These are phyloP conservation scores for Anorthoa munda DNA, from an alignment of 2,888 invertebrate species.

Conservation along the genomic window DNA sequence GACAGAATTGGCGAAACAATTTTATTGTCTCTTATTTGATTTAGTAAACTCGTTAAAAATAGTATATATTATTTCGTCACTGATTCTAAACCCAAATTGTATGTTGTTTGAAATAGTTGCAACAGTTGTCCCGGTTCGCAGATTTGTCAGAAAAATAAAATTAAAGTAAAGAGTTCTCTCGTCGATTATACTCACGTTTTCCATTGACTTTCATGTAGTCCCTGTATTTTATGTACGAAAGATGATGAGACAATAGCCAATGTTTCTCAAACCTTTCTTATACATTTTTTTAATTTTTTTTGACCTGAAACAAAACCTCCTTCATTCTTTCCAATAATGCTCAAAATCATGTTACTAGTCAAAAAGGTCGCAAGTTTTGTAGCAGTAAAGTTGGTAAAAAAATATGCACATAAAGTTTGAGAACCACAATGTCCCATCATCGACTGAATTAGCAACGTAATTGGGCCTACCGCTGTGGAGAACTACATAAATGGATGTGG, in stretches of 20 bases:
- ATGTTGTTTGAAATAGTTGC: neutral
- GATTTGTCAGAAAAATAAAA: neutral
- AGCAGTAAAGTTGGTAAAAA: neutral
- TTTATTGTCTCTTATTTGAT: neutral
- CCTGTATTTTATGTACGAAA: constrained; percentile 79
- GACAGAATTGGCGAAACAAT: neutral
- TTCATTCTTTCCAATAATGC: neutral
- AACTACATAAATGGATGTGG: constrained; percentile 46
- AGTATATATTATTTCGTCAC: neutral
- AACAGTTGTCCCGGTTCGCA: neutral
- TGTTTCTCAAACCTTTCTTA: constrained; percentile 68
- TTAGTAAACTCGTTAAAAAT: neutral
- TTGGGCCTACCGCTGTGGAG: constrained; percentile 61
- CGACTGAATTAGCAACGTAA: constrained; percentile 59
- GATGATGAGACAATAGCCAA: constrained; percentile 83
- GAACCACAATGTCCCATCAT: constrained; percentile 63
- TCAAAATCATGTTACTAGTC: neutral
- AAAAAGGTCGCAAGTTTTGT: neutral
- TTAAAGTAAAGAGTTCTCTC: constrained; percentile 52
- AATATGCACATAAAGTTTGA: constrained; percentile 43
- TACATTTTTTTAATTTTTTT: neutral
- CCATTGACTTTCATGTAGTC: constrained; percentile 85
- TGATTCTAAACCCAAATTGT: no score
- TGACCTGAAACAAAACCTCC: neutral
- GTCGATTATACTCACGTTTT: constrained; percentile 87